Base-by-base conservation (phyloP, 53 echinoderm and acorn worm species). In the Holothuria leucospilota region DNA sequence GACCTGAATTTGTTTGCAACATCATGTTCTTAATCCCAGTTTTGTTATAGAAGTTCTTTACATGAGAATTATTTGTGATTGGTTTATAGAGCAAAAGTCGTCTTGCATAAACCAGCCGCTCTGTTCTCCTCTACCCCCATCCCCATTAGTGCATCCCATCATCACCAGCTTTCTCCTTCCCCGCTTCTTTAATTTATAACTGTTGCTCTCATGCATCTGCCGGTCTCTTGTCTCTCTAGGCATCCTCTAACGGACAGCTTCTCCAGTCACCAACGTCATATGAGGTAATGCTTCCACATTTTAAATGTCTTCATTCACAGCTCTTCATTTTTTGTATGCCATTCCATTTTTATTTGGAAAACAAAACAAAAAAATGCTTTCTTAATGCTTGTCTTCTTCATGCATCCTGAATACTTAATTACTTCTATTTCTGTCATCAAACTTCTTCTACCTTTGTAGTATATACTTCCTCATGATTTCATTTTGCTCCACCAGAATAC, bases 211-310 rank as follows among this genome's bases (percentile, higher is more conserved):
- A 41, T 41, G 72, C 72, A 72, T 46, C 20, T 70, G 71, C 71
- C 8, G 34, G 40, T 70, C 38, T 20, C 34, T 70, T 70, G 46
- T 72, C 72, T 72, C 46, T 72, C 12, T 72, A 72, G 72, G 46
- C 72, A 72, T 41, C 39, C 23, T 30, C 72, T 46, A 72, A 72
- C 40, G 72, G 72, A 41, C 39, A 72, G 39, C n/a, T 72, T 46
- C 39, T 72, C 72, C 42, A 72, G 46, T 72, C 72, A 4, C 72
- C 72, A 72, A 72, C 72, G n/a, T 72, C 72, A 18, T 11, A 72
- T 13, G 72, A 72, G 72, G 72, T 72, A 46, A 72, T 72, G 72
- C 72, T 23, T 39, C 40, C 21, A 72, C 56, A 56, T 56, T 56
- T 56, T 56, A 56, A 56, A 56, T 56, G 56, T 56, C 56, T 56